Conservation (phyloP, 2,797 vertebrate genomes). For the Alfaro cultratus region DNA sequence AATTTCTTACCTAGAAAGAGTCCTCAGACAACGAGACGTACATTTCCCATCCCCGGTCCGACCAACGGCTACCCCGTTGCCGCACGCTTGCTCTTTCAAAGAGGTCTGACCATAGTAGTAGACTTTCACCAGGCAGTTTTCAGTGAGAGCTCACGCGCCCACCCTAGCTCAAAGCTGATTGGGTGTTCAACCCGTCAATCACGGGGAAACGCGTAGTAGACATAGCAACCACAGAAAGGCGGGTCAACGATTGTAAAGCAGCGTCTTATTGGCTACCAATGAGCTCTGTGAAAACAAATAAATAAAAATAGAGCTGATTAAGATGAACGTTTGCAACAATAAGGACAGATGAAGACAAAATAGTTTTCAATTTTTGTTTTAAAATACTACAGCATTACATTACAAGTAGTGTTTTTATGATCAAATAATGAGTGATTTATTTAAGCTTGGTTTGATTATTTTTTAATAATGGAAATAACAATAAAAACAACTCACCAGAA, state of each 20-base stretch:
- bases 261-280: constrained; percentile 53
- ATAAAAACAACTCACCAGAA: background rate
- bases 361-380: background rate
- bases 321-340: background rate
- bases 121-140: constrained; percentile 65
- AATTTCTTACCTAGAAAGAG: constrained; percentile 70
- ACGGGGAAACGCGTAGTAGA: constrained; percentile 61
- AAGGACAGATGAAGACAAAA: background rate
- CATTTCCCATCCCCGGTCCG: constrained; percentile 59
- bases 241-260: constrained; percentile 26
- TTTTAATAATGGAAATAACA: background rate
- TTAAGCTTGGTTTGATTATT: background rate
- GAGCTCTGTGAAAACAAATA: background rate
- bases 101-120: constrained; percentile 66
- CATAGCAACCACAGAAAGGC: constrained; percentile 79
- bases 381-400: background rate
- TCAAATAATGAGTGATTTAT: background rate
- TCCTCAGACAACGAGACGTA: constrained; percentile 43
- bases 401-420: background rate
- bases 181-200: constrained; percentile 47
- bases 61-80: background rate
- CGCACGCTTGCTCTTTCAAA: constrained; percentile 35
- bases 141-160: constrained; percentile 47
- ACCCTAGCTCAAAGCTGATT: constrained; percentile 65
- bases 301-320: background rate